phyloP scores from a whole-genome alignment of 2,113 vertebrate genomes.

The Corythornis madagascariensis region DNA sequence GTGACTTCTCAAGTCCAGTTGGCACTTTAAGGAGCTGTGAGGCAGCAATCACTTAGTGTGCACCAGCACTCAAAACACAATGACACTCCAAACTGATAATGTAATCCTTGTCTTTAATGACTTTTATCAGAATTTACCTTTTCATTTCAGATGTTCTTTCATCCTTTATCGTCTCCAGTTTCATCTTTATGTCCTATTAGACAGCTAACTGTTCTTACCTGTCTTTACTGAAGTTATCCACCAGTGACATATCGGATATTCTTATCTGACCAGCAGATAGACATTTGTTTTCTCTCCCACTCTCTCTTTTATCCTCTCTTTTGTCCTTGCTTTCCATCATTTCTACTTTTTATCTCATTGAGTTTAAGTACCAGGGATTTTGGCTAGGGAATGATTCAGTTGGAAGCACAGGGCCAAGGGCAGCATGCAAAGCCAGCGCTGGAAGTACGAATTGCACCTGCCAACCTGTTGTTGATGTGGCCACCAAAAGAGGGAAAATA shows the following conservation, averaged over 20 bases:
- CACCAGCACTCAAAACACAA: neutral
- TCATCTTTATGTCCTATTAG: neutral
- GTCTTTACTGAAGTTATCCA: neutral
- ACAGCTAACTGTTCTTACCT: neutral
- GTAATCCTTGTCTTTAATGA: neutral
- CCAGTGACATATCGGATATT: neutral
- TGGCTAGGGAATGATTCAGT: neutral
- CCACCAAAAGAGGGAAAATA: constrained; percentile 18
- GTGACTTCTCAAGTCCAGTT: neutral
- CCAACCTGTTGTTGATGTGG: neutral
- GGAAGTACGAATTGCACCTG: neutral
- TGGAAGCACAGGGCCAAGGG: constrained; percentile 10
- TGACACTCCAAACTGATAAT: neutral
- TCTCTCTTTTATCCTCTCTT: neutral
- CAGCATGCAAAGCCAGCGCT: neutral
- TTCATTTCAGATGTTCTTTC: neutral
- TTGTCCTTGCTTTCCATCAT: neutral
- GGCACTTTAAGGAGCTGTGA: neutral
- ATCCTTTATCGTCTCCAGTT: neutral
- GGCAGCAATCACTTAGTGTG: neutral
- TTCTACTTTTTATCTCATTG: neutral
- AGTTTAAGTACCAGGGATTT: neutral
- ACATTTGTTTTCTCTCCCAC: rapidly evolving
- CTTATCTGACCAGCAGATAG: neutral
- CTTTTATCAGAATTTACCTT: neutral